Percentiles rank a stretch among this genome's conserved stretches.
These are phyloP conservation scores for Phasianus colchicus DNA, from an alignment of 2,113 vertebrate species.

Conservation along the genomic window DNA sequence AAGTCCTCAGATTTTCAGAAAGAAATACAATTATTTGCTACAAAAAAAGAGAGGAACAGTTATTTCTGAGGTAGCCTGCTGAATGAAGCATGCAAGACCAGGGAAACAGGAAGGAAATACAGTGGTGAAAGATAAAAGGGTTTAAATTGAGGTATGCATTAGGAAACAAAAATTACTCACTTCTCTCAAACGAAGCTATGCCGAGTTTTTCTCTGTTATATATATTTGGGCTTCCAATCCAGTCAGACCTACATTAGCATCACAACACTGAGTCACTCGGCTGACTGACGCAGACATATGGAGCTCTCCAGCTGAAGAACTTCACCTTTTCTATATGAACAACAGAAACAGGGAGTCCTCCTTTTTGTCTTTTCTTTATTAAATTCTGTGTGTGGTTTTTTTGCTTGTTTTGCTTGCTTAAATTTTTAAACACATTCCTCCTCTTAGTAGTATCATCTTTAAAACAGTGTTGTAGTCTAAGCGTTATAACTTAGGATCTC, in stretches of 20 bases:
- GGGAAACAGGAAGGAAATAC: not conserved
- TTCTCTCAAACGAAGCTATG: slow-evolving; percentile 2
- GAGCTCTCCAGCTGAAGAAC: not conserved
- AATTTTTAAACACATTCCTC: not conserved
- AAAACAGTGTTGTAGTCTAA: not conserved
- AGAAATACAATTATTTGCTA: not conserved
- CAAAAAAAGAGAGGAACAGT: not conserved
- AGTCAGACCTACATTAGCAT: slow-evolving; percentile 30
- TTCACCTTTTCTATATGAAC: not conserved
- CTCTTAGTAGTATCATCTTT: not conserved
- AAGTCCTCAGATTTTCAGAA: not conserved
- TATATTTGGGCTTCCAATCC: slow-evolving; percentile 27
- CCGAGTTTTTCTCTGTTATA: not conserved
- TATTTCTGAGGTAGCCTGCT: not conserved
- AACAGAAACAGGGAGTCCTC: not conserved
- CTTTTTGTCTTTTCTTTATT: not conserved
- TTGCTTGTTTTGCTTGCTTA: not conserved
- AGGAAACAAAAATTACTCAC: slow-evolving; percentile 17
- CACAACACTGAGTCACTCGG: slow-evolving; percentile 41
- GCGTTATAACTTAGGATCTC: not conserved
- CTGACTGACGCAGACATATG: slow-evolving; percentile 6
- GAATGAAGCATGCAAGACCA: not conserved
- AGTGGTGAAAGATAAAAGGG: not conserved
- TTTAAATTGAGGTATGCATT: not conserved
- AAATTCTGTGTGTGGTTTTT: not conserved